Evolutionary conservation across 1,140 invertebrate species (phyloP), one percentile per base, ranked within the genome.

Genomic region (Agrypnia vestita): DNA sequence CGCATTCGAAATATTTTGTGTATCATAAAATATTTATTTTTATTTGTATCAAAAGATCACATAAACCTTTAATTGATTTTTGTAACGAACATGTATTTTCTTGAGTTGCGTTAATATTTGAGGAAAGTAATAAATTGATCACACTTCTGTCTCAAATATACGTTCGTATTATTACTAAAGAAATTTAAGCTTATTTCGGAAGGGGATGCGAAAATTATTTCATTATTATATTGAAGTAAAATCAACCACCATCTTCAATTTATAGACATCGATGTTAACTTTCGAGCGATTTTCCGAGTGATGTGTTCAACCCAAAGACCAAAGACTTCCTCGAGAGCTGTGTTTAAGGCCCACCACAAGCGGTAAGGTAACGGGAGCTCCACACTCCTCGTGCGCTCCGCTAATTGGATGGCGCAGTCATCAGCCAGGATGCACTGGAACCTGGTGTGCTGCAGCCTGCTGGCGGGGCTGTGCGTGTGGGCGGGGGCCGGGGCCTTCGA

Each of bases 401-500:
- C 6, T 56, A 17, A 62, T 9, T 25, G 13, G 13, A 64, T 64
- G 61, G 61, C 35, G 61, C 61, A 64, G 8, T 35, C 35, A 43
- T 9, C 11, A 12, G 61, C 11, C 3, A 44, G 35, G 1, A 64
- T 12, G 21, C 3, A 25, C 21, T 64, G 21, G 61, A 43, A 25
- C 25, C 3, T 49, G 46, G 43, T 71, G 17, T 71, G 44, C 46
- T 46, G 44, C 15, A 15, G n/a, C 0, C 15, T 71, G 51, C 17
- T 73, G 19, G 25, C 25, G 25, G 25, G 25, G 1, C 19, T 73
- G 49, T 25, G 51, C 12, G 71, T 21, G 10, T 51, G 49, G 13
- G 51, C 17, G 7, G 10, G 51, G n/a, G 13, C 76, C 62, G 46
- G 59, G 61, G 72, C 44, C 17, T 43, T 69, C 10, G n/a, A 43